Evolutionary conservation across 1,140 invertebrate species (phyloP).

Genomic region (Eupeodes corollae): DNA sequence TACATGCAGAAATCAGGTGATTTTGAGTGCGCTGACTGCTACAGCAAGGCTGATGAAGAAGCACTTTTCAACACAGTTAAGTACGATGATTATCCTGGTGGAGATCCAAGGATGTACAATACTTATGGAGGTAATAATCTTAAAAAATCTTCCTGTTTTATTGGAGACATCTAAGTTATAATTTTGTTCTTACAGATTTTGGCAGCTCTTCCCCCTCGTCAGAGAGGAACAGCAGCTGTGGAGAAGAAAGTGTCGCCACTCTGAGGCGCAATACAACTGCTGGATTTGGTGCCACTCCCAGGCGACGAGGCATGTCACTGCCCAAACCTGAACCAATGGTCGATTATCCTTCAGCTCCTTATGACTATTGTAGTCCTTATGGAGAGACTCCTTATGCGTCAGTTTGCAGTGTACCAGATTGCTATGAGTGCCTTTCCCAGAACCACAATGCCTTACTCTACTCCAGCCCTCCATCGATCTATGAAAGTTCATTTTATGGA

Average conservation of each 20-base stretch:
- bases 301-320: background rate
- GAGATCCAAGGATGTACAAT: background rate
- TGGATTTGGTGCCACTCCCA: background rate
- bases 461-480: constrained; percentile 9
- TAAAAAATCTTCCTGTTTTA: background rate
- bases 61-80: no score
- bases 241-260: background rate
- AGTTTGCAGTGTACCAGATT: constrained; percentile 27
- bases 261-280: background rate
- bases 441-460: constrained; percentile 16
- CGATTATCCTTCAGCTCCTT: constrained; percentile 33
- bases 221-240: background rate
- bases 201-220: background rate
- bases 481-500: constrained; percentile 6
- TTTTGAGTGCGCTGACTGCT: no score
- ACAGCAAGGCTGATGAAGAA: no score
- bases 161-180: background rate
- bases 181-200: background rate
- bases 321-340: constrained; percentile 19
- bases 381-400: constrained; percentile 20
- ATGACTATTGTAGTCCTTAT: constrained; percentile 32
- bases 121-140: background rate
- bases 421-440: constrained; percentile 26
- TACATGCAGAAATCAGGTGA: background rate
- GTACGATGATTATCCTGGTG: no score